These are phyloP conservation scores for Epizoanthus rinbou DNA, from an alignment of 92 coral and sea anemone genomes.

Conservation along the genomic window DNA sequence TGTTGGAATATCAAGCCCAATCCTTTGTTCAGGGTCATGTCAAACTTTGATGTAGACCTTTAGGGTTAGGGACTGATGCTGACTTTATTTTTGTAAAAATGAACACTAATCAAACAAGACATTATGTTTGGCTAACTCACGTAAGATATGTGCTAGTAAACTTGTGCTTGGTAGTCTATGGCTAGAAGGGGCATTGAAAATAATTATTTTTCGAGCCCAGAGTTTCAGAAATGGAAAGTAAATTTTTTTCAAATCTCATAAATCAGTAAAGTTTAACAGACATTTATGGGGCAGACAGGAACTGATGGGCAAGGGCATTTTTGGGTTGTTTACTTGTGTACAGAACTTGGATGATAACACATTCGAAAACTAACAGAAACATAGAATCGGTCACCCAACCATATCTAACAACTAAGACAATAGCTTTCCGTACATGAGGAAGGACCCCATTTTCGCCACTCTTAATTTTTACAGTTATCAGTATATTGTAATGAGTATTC, in stretches of 20 bases:
- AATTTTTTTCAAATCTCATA: neutral
- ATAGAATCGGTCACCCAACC: neutral
- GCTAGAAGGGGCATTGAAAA: slow-evolving; percentile 5
- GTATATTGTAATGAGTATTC: no score
- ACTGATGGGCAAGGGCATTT: neutral
- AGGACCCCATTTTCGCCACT: no score
- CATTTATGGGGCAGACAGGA: neutral
- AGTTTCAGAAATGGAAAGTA: slow-evolving; percentile 1
- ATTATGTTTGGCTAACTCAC: neutral
- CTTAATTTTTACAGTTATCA: no score
- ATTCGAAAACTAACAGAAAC: neutral
- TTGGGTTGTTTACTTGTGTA: neutral
- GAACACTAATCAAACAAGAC: slow-evolving; percentile 3
- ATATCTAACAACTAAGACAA: neutral
- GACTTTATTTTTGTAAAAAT: neutral
- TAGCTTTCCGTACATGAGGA: no score
- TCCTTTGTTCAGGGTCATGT: neutral
- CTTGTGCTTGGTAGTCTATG: slow-evolving; percentile 5
- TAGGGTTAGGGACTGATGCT: slow-evolving; percentile 11
- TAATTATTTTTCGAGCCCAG: neutral
- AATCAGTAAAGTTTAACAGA: neutral
- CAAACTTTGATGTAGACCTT: slow-evolving; percentile 12
- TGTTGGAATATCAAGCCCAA: no score
- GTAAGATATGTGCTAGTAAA: slow-evolving; percentile 3
- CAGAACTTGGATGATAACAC: neutral